Evolutionary conservation across 2,888 invertebrate species (phyloP), one percentile per base, ranked within the genome.

Genomic region (Tenthredo distinguenda): DNA sequence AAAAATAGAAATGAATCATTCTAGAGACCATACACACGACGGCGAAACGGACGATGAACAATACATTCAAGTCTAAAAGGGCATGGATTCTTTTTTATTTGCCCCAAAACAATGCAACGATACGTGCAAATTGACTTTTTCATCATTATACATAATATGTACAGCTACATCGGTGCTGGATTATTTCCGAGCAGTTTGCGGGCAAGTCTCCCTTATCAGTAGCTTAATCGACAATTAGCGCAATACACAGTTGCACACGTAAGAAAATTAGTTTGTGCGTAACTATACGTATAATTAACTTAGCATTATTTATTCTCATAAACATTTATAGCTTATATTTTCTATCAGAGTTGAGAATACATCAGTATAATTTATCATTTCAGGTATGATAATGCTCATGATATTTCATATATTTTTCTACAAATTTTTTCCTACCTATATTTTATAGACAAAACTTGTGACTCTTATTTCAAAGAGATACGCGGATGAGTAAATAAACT

Each of bases 11-110:
- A 79, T 84, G 18, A 81, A 79, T 7, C 86, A 86, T 26, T 68
- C 85, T 31, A 86, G 87, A 6, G 89, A 89, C 72, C 85, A 71
- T 84, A 86, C 87, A 77, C 65, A 88, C 31, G 91, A 90, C 26
- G 91, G 89, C 0, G 91, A 92, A 37, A 92, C 91, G 18, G 93
- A 93, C 40, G 92, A 93, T 76, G 92, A 92, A 81, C 92, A 92
- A 58, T 93, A 92, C 84, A 90, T 93, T 86, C 92, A 93, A 86
- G 93, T 93, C 26, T 93, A 90, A 86, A 86, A 50, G 6, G 26
- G 9, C 55, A 55, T 18, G 6, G 5, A 43, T 77, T 21, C 18
- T 50, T n/a, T 79, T 79, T 31, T 2, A 79, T 55, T 34, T 37
- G 76, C 43, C 50, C 50, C 31, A 12, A 50, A 9, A 40, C 18